These are phyloP conservation scores for Lepeophtheirus salmonis DNA, from an alignment of 1,140 invertebrate species.

Conservation along the genomic window DNA sequence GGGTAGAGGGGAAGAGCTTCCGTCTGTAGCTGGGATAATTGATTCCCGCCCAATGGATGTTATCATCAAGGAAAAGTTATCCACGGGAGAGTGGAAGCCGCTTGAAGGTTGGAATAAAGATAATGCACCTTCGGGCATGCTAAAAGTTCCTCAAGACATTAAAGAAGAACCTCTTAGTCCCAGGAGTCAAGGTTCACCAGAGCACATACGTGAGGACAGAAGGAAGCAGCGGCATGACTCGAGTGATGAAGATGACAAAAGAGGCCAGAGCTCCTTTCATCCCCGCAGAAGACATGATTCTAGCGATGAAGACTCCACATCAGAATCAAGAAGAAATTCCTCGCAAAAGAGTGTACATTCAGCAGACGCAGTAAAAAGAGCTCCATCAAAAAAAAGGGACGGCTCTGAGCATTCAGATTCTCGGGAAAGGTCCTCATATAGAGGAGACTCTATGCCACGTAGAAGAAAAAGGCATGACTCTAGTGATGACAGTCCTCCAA, in stretches of 20 bases:
- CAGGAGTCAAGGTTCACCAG: background rate
- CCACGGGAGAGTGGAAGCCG: background rate
- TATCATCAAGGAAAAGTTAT: background rate
- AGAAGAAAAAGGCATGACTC: background rate
- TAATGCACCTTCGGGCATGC: background rate
- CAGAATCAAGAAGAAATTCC: background rate
- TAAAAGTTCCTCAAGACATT: too few species aligned
- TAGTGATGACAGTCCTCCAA: background rate
- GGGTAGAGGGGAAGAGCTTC: conserved; percentile 1
- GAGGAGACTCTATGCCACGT: background rate
- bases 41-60: background rate
- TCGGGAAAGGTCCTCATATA: conserved; percentile 19
- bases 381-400: conserved; percentile 20
- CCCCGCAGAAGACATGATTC: background rate
- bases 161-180: conserved; percentile 3
- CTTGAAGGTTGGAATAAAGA: background rate
- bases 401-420: conserved; percentile 20
- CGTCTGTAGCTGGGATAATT: conserved; percentile 4
- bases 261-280: background rate
- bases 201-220: background rate
- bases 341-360: background rate
- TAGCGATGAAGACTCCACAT: background rate
- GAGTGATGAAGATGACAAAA: background rate
- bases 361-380: background rate
- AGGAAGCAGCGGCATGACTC: background rate